Evolutionary conservation across 1,140 invertebrate genomes (phyloP).

Genomic region (Kradibia gibbosae): DNA sequence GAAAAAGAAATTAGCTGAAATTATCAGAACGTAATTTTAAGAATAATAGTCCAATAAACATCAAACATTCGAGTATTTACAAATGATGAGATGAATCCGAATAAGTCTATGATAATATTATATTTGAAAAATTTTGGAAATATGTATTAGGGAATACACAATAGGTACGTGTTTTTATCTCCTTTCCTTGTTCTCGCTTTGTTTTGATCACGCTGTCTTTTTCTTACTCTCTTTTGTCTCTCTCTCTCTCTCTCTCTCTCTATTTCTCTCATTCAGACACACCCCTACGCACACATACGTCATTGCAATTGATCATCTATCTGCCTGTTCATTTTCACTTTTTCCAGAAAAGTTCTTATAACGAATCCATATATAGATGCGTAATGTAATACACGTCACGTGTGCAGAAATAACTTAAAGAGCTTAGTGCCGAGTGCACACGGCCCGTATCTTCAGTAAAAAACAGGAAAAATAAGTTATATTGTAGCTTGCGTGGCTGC

Average conservation of each 20-base stretch:
- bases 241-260: not conserved
- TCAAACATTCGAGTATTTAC: not conserved
- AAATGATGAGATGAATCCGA: no score
- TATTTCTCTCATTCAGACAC: no score
- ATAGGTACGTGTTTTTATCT: no score
- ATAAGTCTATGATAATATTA: no score
- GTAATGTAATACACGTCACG: conserved; percentile 72
- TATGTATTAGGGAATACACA: no score
- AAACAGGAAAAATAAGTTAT: conserved; percentile 40
- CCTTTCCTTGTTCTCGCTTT: no score
- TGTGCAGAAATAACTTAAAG: conserved; percentile 69
- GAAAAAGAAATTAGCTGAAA: no score
- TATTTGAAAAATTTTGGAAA: no score
- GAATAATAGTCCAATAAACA: no score
- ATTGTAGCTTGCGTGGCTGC: not conserved
- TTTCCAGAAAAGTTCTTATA: conserved; percentile 49
- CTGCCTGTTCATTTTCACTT: not conserved
- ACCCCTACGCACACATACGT: no score
- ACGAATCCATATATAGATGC: conserved; percentile 68
- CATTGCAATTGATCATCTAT: not conserved
- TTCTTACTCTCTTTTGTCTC: not conserved
- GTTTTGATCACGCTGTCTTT: no score
- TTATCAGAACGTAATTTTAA: no score
- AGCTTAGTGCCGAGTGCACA: conserved; percentile 67
- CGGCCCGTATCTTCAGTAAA: conserved; percentile 60